A percentile compares a stretch with the other conserved stretches of the same genome.
Conservation (phyloP, 2,113 vertebrate species). For the Polypterus bichir region DNA sequence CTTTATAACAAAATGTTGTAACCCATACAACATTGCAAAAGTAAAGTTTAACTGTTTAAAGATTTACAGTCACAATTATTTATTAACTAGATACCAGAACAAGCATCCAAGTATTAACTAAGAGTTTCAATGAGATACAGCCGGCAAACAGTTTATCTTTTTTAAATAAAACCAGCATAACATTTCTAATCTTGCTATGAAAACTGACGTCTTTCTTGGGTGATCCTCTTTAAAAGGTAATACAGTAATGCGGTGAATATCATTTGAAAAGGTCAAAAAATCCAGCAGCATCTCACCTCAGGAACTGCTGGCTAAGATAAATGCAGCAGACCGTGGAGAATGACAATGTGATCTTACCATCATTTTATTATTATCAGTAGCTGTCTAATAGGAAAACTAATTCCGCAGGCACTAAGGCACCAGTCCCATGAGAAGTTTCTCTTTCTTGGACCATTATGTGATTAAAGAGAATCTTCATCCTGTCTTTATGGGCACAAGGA, state of each 20-base stretch:
- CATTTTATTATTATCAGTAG: conserved; percentile 20
- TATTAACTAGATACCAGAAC: no score
- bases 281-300: conserved; percentile 29
- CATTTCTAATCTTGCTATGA: background rate
- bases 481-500: background rate
- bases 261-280: conserved; percentile 40
- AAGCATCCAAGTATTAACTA: conserved; percentile 25
- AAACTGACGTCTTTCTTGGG: conserved; percentile 10
- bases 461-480: conserved; percentile 1
- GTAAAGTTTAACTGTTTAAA: no score
- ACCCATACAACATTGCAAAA: no score
- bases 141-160: conserved; percentile 16
- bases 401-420: conserved; percentile 1
- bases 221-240: conserved; percentile 28
- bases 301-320: conserved; percentile 36
- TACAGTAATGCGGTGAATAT: conserved; percentile 36
- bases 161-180: conserved; percentile 18
- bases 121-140: conserved; percentile 18
- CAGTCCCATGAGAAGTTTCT: conserved; percentile 1
- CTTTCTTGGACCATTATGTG: conserved; percentile 1
- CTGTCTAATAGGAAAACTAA: no score
- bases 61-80: no score
- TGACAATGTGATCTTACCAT: conserved; percentile 28
- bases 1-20: no score
- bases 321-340: conserved; percentile 34